Evolutionary conservation across 2,888 invertebrate genomes (phyloP).

Genomic region (Xylota segnis): DNA sequence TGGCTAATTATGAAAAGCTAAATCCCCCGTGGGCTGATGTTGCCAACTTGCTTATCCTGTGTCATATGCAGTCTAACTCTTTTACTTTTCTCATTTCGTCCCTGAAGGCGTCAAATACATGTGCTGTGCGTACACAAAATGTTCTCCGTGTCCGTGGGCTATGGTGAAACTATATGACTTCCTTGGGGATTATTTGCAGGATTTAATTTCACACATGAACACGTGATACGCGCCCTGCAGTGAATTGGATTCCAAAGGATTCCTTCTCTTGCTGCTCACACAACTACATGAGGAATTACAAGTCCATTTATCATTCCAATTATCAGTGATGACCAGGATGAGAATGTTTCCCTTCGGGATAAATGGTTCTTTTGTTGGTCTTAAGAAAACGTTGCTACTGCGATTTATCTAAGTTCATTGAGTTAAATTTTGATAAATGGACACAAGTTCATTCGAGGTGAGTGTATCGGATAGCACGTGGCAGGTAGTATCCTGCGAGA

Average conservation of each 20-base stretch:
- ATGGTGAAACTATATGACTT: not conserved
- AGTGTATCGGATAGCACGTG: not conserved
- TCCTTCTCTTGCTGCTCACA: not conserved
- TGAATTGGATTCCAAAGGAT: not conserved
- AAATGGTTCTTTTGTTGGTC: not conserved
- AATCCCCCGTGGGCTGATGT: slow-evolving; percentile 3
- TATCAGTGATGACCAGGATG: not conserved
- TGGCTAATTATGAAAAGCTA: slow-evolving; percentile 22
- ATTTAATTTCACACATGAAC: slow-evolving; percentile 2
- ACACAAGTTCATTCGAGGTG: not conserved
- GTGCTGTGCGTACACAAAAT: too few species aligned
- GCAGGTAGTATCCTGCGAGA: not conserved
- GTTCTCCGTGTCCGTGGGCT: not conserved
- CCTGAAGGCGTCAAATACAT: not conserved
- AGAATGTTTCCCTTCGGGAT: not conserved
- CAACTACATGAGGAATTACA: not conserved
- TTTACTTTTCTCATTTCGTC: not conserved
- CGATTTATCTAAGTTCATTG: not conserved
- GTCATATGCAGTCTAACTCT: slow-evolving; percentile 3
- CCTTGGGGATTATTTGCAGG: not conserved
- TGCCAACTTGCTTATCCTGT: slow-evolving; percentile 4
- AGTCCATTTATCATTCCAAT: slow-evolving; percentile 5
- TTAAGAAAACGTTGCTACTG: not conserved
- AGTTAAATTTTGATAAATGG: slow-evolving; percentile 12
- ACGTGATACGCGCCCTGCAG: not conserved